These are phyloP conservation scores for Anser cygnoides DNA, from an alignment of 2,113 vertebrate genomes.

Conservation along the genomic window DNA sequence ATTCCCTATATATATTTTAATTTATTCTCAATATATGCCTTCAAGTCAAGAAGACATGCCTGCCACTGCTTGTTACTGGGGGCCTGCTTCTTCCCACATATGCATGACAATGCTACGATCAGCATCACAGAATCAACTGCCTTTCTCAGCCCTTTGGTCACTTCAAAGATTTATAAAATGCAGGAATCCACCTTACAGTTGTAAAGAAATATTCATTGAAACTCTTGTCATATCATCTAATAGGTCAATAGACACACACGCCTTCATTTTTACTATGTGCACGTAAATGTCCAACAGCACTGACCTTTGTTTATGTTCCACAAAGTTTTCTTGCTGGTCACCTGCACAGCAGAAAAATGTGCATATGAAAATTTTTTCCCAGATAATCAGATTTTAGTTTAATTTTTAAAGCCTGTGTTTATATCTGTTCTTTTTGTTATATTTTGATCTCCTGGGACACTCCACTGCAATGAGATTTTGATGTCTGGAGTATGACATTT, in stretches of 20 bases:
- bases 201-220: background rate
- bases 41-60: background rate
- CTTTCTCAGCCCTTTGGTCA: background rate
- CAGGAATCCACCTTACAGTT: background rate
- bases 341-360: background rate
- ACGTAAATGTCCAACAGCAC: background rate
- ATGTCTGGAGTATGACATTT: background rate
- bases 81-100: background rate
- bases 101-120: rapidly evolving
- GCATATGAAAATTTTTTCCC: background rate
- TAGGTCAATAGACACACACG: background rate
- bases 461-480: background rate
- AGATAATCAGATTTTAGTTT: background rate
- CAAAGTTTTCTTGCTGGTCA: background rate
- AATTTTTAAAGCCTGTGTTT: background rate
- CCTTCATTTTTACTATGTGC: background rate
- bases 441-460: background rate
- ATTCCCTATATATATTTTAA: background rate
- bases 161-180: background rate
- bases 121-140: background rate
- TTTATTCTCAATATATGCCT: background rate
- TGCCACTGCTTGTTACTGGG: background rate
- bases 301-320: background rate
- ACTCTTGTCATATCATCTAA: background rate
- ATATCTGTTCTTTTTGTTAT: background rate